Evolutionary conservation across 2,888 invertebrate genomes (phyloP).

Genomic region (Sarcophaga caerulescens): DNA sequence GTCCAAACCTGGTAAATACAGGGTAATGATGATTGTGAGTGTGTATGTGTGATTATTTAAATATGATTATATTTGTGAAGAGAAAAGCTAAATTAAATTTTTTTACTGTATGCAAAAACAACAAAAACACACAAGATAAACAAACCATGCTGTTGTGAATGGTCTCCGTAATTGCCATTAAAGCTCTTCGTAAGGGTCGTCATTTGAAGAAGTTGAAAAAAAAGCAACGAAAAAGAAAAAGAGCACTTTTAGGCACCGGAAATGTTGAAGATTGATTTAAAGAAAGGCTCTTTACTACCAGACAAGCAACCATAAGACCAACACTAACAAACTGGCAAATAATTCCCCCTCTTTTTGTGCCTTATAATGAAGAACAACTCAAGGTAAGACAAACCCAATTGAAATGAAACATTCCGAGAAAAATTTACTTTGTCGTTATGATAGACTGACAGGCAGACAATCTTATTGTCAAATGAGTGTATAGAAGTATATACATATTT

Average conservation of each 20-base stretch:
- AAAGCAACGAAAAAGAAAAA: not conserved
- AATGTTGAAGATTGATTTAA: constrained; percentile 58
- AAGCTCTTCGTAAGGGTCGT: constrained; percentile 23
- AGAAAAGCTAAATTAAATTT: constrained; percentile 52
- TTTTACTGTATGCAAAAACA: constrained; percentile 44
- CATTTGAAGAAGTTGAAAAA: not conserved
- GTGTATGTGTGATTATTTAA: not conserved
- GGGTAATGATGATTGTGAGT: too few relatives aligned
- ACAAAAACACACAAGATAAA: constrained; percentile 12
- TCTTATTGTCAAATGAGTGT: too few relatives aligned
- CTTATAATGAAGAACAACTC: constrained; percentile 9
- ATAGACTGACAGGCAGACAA: too few relatives aligned
- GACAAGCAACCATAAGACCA: constrained; percentile 1
- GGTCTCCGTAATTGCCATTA: not conserved
- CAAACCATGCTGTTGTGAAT: constrained; percentile 28
- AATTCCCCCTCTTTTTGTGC: constrained; percentile 24
- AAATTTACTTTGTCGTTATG: not conserved
- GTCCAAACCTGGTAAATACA: too few relatives aligned
- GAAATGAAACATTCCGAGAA: not conserved
- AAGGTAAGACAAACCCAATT: constrained; percentile 11
- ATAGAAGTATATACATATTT: too few relatives aligned
- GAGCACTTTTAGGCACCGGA: constrained; percentile 50
- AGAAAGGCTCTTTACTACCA: constrained; percentile 12
- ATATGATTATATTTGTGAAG: constrained; percentile 23
- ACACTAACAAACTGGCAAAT: constrained; percentile 37